These are phyloP conservation scores for Epizoanthus fatuus DNA, from an alignment of 92 coral and sea anemone species.

Conservation along the genomic window DNA sequence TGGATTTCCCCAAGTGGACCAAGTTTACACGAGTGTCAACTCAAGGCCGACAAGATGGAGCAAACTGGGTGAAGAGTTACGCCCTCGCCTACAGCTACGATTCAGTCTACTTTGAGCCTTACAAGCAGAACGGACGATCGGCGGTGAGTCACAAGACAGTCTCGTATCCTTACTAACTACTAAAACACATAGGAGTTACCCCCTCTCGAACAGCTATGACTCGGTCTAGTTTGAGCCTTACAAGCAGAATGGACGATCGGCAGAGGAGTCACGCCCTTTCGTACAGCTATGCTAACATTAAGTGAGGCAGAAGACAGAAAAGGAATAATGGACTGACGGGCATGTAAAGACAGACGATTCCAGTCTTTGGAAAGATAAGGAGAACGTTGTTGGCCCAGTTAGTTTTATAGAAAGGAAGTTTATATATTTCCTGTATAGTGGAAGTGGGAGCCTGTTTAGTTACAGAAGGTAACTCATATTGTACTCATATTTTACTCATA, in stretches of 20 bases:
- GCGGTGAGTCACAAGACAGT: too few relatives aligned
- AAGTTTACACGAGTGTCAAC: constrained; percentile 25
- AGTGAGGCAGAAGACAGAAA: too few relatives aligned
- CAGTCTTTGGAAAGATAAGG: not conserved
- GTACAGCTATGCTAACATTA: not conserved
- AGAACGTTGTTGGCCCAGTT: too few relatives aligned
- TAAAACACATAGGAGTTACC: too few relatives aligned
- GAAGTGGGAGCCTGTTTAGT: too few relatives aligned
- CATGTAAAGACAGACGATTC: not conserved
- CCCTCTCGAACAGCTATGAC: too few relatives aligned
- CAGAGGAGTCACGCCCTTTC: not conserved
- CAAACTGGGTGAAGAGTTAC: constrained; percentile 21
- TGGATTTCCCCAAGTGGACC: constrained; percentile 23
- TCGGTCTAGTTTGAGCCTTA: too few relatives aligned
- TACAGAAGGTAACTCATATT: too few relatives aligned
- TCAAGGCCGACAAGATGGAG: constrained; percentile 9
- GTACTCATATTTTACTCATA: too few relatives aligned
- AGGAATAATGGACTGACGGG: not conserved
- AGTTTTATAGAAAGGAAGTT: too few relatives aligned
- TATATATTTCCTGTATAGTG: too few relatives aligned
- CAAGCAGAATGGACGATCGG: not conserved
- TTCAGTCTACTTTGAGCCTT: constrained; percentile 10
- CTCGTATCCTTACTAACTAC: not conserved
- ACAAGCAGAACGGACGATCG: too few relatives aligned
- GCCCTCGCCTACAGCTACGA: constrained; percentile 17